Conservation (phyloP, 2,797 vertebrate species). For the Darevskia mixta region DNA sequence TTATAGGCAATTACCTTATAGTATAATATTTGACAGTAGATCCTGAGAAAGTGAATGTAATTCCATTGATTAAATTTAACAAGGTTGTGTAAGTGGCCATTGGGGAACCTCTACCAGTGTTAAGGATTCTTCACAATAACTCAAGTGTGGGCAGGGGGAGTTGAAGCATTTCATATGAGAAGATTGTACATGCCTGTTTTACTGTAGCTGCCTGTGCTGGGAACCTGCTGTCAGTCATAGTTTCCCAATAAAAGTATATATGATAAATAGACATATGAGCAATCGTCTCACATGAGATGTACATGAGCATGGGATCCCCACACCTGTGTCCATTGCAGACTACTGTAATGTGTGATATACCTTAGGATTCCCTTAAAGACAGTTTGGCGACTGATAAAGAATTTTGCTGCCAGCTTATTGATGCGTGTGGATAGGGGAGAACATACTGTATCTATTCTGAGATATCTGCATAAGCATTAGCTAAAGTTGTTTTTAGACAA, state of each 20-base stretch:
- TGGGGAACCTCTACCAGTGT: neutral
- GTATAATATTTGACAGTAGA: constrained; percentile 18
- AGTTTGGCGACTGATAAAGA: neutral
- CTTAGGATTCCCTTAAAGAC: neutral
- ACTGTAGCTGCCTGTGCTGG: neutral
- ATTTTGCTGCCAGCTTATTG: neutral
- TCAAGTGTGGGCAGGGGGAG: neutral
- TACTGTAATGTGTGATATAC: neutral
- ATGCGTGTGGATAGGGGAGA: neutral
- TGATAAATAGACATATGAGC: neutral
- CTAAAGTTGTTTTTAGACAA: neutral
- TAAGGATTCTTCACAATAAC: neutral
- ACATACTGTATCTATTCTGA: neutral
- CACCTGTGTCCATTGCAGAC: neutral
- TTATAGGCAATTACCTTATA: neutral
- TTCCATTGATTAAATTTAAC: neutral
- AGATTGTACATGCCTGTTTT: neutral
- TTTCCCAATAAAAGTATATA: neutral
- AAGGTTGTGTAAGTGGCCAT: neutral
- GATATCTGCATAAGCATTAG: neutral
- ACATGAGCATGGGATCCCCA: neutral
- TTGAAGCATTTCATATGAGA: neutral
- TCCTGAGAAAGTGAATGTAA: neutral
- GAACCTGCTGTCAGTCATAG: neutral
- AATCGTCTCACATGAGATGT: neutral